Conservation (phyloP, 2,113 vertebrate species). For the Indicator maculatus region DNA sequence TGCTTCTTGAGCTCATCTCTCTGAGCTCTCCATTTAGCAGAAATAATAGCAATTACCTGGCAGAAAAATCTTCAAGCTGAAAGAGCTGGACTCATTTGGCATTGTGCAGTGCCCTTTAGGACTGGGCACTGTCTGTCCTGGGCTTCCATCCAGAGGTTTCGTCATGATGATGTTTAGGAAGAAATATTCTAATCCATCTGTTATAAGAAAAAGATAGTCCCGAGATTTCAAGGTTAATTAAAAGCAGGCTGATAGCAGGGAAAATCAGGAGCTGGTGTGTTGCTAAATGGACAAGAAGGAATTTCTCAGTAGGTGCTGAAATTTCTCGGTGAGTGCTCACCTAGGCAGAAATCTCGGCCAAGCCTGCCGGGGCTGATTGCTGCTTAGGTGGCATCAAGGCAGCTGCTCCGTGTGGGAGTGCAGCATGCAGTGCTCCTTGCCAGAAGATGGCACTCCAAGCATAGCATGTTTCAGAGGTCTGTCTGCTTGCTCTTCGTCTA, state of each 20-base stretch:
- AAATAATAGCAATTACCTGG: not conserved
- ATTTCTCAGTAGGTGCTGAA: not conserved
- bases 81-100: not conserved
- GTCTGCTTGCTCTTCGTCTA: rapidly evolving
- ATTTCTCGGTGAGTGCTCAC: not conserved
- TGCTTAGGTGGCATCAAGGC: not conserved
- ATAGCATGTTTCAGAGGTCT: not conserved
- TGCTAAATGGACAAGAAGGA: not conserved
- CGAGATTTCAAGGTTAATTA: not conserved
- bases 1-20: not conserved
- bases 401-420: rapidly evolving
- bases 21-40: not conserved
- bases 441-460: constrained; percentile 52
- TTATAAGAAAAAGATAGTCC: not conserved
- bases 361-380: not conserved
- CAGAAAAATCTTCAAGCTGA: not conserved
- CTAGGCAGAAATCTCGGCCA: not conserved
- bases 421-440: not conserved
- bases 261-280: not conserved
- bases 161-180: not conserved
- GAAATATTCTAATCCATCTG: not conserved
- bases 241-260: not conserved
- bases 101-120: not conserved
- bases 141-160: not conserved
- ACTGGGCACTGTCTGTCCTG: not conserved